Conservation (phyloP, 2,888 invertebrate genomes). For the Ariolimax columbianus region DNA sequence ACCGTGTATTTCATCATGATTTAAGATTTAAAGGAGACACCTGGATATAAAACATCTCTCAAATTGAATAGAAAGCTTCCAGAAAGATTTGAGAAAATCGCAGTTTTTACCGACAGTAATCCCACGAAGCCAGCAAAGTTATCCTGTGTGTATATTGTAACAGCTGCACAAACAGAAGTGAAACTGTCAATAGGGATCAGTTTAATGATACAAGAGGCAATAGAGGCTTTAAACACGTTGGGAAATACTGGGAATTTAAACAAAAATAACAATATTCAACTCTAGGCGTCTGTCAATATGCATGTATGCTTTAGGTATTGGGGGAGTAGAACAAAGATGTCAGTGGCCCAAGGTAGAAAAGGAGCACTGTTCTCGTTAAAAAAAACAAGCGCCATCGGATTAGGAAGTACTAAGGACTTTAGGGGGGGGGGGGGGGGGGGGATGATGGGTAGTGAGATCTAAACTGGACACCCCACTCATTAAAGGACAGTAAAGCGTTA, state of each 20-base stretch:
- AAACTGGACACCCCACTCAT: too few species aligned
- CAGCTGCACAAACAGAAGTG: background rate
- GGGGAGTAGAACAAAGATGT: too few species aligned
- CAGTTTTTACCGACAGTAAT: background rate
- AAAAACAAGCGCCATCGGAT: too few species aligned
- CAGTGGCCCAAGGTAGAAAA: too few species aligned
- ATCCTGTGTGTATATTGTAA: background rate
- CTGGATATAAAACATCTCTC: background rate
- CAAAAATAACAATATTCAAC: background rate
- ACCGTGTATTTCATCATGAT: background rate
- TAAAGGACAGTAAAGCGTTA: too few species aligned
- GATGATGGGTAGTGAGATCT: too few species aligned
- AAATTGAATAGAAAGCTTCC: background rate
- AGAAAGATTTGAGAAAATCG: background rate
- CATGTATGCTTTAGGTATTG: too few species aligned
- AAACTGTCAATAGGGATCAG: background rate
- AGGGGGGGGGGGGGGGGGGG: too few species aligned
- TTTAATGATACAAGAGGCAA: background rate
- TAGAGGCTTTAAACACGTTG: background rate
- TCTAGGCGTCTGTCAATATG: too few species aligned
- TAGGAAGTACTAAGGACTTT: too few species aligned
- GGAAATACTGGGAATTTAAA: background rate
- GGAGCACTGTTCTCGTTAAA: too few species aligned
- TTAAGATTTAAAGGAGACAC: background rate
- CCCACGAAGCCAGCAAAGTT: background rate